Percentiles rank a stretch among this genome's conserved stretches.
Conservation (phyloP, 1,140 invertebrate species). For the Drosophila gunungcola region DNA sequence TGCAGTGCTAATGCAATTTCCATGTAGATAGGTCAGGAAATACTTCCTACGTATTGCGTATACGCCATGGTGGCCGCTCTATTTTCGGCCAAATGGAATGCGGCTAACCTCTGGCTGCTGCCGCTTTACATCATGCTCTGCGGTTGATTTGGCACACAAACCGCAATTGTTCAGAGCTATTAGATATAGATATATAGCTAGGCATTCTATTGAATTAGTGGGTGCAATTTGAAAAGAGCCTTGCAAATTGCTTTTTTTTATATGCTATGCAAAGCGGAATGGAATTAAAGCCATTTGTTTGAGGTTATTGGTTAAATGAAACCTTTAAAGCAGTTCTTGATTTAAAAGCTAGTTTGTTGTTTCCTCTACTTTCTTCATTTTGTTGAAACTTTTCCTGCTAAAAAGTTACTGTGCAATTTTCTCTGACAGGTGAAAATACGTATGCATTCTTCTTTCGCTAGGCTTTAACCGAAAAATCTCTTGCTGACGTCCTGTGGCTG, state of each 20-base stretch:
- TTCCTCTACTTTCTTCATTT: slow-evolving; percentile 4
- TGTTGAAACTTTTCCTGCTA: slow-evolving; percentile 8
- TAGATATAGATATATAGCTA: background rate
- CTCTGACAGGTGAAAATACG: background rate
- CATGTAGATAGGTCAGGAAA: slow-evolving; percentile 33
- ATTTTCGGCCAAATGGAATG: slow-evolving; percentile 37
- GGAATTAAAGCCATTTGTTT: slow-evolving; percentile 6
- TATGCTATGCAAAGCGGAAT: slow-evolving; percentile 11
- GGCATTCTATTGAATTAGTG: slow-evolving; percentile 8
- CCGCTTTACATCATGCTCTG: slow-evolving; percentile 38
- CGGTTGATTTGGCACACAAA: slow-evolving; percentile 27
- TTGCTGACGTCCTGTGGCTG: slow-evolving; percentile 6
- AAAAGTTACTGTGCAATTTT: slow-evolving; percentile 7
- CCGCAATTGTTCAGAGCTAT: slow-evolving; percentile 30
- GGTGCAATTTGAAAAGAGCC: slow-evolving; percentile 5
- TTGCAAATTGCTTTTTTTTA: slow-evolving; percentile 22
- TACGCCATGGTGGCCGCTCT: slow-evolving; percentile 40
- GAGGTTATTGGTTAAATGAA: background rate
- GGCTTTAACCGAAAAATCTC: slow-evolving; percentile 9
- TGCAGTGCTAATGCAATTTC: slow-evolving; percentile 63
- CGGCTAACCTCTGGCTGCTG: slow-evolving; percentile 31
- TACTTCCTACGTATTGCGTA: slow-evolving; percentile 47
- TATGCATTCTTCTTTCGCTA: slow-evolving; percentile 24
- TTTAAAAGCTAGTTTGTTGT: background rate
- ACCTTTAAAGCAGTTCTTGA: slow-evolving; percentile 4